Evolutionary conservation across 2,113 vertebrate genomes (phyloP).

Genomic region (Girardinichthys multiradiatus): DNA sequence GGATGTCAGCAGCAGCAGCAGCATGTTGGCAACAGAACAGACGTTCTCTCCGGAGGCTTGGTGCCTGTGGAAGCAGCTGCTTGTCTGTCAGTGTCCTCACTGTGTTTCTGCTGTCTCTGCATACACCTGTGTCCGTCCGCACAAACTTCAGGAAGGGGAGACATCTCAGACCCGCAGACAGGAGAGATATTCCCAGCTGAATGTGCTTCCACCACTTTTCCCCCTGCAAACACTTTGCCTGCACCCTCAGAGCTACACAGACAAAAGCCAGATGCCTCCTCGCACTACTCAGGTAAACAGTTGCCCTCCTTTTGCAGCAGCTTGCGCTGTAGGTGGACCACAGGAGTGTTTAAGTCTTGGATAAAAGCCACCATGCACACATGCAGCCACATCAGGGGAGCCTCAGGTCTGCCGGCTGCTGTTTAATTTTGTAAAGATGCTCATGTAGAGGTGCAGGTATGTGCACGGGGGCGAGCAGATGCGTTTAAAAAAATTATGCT

Average conservation of each 20-base stretch:
- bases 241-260: slow-evolving; percentile 1
- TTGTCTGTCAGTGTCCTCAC: slow-evolving; percentile 71
- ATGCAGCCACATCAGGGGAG: slow-evolving; percentile 11
- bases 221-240: neutral
- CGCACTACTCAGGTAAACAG: slow-evolving; percentile 45
- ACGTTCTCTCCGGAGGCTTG: slow-evolving; percentile 53
- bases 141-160: neutral
- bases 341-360: slow-evolving; percentile 44
- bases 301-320: slow-evolving; percentile 27
- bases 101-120: slow-evolving; percentile 68
- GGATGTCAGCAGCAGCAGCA: slow-evolving; percentile 47
- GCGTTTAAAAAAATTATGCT: too few species aligned
- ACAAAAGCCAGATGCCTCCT: slow-evolving; percentile 50
- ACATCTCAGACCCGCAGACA: slow-evolving; percentile 10
- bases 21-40: slow-evolving; percentile 22
- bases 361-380: slow-evolving; percentile 38
- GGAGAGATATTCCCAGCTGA: slow-evolving; percentile 10
- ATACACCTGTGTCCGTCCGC: slow-evolving; percentile 61
- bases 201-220: slow-evolving; percentile 7
- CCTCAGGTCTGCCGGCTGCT: slow-evolving; percentile 8
- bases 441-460: neutral
- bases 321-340: slow-evolving; percentile 30
- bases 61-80: slow-evolving; percentile 64
- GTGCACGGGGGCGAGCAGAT: neutral
- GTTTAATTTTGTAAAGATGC: slow-evolving; percentile 11